Evolutionary conservation across 1,140 invertebrate genomes (phyloP), one percentile per base, ranked within the genome.

Genomic region (Lutraria rhynchaena): DNA sequence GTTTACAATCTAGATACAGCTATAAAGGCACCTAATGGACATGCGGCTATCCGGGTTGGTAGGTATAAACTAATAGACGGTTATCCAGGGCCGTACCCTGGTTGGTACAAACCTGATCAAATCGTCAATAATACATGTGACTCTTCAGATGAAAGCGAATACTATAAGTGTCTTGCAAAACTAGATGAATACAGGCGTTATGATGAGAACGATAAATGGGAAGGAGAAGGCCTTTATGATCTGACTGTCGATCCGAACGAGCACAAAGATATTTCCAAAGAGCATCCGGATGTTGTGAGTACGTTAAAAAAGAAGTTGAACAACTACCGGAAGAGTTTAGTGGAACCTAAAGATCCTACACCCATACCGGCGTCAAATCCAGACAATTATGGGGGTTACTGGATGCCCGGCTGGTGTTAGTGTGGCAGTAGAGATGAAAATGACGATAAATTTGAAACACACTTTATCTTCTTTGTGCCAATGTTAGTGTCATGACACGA

Each of bases 1-100:
- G 67, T 89, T 4, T 89, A 89, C 57, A 89, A 89, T 51, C 41
- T 87, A 2, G 87, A 89, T 53, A 61, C 80, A 44, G 15, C 2
- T 11, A 2, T 49, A 2, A 73, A 44, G 0, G 65, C 77, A 0
- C 9, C 82, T 17, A 65, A 73, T 46, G 85, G 85, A 17, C 83
- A 88, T 67, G 89, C 89, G 1, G 90, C 88, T 11, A 89, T 91
- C 49, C 85, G 86, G 33, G 41, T 81, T 33, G 86, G 86, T 27
- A 75, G 85, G 33, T 87, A 82, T 35, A 87, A 87, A 35, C 74
- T 87, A 57, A 80, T 86, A 19, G 65, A 82, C 33, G 86, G 86
- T 13, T 83, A 67, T 46, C 86, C 86, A 0, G 86, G 86, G 9
- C n/a, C 65, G 22, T 86, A 55, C 53, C 65, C 46, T 15, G 80